These are phyloP conservation scores for Tichodroma muraria DNA, from an alignment of 2,113 vertebrate genomes.

Conservation along the genomic window DNA sequence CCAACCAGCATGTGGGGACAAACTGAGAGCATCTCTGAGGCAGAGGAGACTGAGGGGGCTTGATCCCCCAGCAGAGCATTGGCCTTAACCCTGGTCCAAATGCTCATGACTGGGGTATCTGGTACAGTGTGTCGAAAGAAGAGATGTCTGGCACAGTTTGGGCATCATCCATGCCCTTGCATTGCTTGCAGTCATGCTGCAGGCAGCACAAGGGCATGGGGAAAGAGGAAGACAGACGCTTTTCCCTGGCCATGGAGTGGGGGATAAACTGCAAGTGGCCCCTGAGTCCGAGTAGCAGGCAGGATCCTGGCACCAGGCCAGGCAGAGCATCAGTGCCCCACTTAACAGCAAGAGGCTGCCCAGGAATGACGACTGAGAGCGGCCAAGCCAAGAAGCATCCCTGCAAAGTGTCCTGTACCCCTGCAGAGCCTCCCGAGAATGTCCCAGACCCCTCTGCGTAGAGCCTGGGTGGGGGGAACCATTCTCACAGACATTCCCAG, in stretches of 20 bases:
- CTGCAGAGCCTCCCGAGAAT: background rate
- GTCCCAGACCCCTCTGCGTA: background rate
- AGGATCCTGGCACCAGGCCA: background rate
- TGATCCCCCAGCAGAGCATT: background rate
- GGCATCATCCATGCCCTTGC: background rate
- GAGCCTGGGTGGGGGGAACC: background rate
- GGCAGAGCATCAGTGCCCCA: conserved; percentile 27
- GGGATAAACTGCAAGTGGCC: background rate
- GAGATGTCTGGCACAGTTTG: background rate
- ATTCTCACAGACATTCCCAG: background rate
- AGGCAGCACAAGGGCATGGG: background rate
- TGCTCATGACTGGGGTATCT: background rate
- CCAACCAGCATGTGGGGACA: background rate
- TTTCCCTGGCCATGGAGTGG: background rate
- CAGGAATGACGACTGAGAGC: background rate
- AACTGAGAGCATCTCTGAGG: background rate
- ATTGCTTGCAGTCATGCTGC: background rate
- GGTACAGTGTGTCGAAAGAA: accelerated
- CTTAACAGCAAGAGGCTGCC: conserved; percentile 17
- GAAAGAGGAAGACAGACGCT: background rate
- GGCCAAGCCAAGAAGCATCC: background rate
- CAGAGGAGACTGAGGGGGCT: background rate
- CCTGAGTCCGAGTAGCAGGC: background rate
- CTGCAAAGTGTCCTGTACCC: background rate
- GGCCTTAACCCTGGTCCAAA: background rate